A percentile compares a stretch with the other conserved stretches of the same genome.
Evolutionary conservation across 2,888 invertebrate genomes (phyloP).

Genomic region (Cylindroiulus punctatus): DNA sequence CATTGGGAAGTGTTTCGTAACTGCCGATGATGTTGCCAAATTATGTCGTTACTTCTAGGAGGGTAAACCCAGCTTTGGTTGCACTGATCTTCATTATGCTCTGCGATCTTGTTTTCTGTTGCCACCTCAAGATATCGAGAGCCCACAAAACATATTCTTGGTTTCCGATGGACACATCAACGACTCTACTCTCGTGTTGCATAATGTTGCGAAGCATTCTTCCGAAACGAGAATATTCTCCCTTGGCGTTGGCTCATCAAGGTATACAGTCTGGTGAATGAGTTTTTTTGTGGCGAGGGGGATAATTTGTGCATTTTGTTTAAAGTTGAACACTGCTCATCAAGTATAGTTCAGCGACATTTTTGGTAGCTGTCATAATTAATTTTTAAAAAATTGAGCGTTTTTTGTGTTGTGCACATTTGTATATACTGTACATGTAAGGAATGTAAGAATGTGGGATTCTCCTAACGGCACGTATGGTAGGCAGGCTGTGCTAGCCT

Average conservation of each 20-base stretch:
- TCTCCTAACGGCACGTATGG: no score
- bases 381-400: no score
- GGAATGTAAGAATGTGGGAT: no score
- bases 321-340: no score
- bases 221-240: constrained; percentile 57
- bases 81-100: constrained; percentile 51
- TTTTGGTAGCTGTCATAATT: no score
- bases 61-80: constrained; percentile 52
- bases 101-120: constrained; percentile 54
- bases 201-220: background rate
- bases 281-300: no score
- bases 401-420: no score
- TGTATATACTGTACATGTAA: no score
- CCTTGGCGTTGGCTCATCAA: constrained; percentile 53
- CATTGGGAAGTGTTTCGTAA: no score
- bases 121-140: background rate
- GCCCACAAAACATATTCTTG: constrained; percentile 56
- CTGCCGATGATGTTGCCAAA: background rate
- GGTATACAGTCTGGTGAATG: background rate
- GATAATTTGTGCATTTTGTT: no score
- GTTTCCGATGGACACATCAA: constrained; percentile 57
- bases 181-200: background rate
- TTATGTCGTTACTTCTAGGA: background rate
- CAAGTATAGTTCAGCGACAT: no score
- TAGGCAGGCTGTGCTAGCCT: no score